Evolutionary conservation across 1,140 invertebrate species (phyloP).

Genomic region (Neodiprion pinetum): DNA sequence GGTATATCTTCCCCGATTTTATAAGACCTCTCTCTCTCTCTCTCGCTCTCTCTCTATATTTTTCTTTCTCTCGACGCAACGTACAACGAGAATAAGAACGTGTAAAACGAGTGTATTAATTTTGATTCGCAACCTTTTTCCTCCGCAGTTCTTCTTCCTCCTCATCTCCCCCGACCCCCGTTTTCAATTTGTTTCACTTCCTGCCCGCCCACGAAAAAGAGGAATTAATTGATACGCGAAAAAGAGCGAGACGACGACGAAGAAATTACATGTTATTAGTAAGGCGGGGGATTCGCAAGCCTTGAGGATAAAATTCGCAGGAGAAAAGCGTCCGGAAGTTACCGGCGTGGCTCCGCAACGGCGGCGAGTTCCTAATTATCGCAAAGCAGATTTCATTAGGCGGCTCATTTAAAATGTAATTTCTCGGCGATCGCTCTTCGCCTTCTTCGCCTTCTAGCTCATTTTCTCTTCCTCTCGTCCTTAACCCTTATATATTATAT

Average conservation of each 20-base stretch:
- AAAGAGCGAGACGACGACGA: background rate
- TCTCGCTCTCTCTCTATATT: background rate
- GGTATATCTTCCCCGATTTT: background rate
- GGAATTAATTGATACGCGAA: background rate
- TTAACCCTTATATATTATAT: too few species aligned
- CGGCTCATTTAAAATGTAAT: slow-evolving; percentile 17
- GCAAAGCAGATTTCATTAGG: slow-evolving; percentile 19
- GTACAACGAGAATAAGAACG: too few species aligned
- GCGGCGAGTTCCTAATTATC: slow-evolving; percentile 20
- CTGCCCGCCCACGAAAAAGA: background rate
- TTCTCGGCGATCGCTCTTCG: slow-evolving; percentile 5
- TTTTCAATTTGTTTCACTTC: too few species aligned
- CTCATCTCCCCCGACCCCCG: too few species aligned
- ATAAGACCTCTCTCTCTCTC: background rate
- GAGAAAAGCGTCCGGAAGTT: background rate
- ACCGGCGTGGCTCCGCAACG: background rate
- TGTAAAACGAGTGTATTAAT: too few species aligned
- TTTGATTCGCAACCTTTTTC: too few species aligned
- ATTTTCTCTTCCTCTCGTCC: background rate
- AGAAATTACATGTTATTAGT: background rate
- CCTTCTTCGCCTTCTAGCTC: slow-evolving; percentile 9
- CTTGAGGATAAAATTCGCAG: background rate
- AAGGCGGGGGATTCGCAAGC: too few species aligned
- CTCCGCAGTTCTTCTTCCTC: too few species aligned
- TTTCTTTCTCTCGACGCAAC: background rate